These are phyloP conservation scores for Eurytoma adleriae DNA, from an alignment of 2,888 invertebrate genomes.

Conservation along the genomic window DNA sequence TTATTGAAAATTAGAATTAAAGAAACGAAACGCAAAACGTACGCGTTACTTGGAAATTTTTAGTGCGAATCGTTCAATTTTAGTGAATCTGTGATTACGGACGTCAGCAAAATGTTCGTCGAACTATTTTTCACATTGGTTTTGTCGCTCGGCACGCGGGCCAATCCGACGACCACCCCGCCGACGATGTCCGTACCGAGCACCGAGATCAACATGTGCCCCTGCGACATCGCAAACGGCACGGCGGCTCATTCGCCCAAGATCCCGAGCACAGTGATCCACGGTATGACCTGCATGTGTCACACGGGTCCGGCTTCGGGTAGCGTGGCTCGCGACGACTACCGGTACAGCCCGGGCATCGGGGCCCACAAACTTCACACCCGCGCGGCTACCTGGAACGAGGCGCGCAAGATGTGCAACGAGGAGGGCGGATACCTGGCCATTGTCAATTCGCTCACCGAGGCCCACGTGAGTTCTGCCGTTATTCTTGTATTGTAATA, in stretches of 20 bases:
- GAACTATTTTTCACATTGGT: background rate
- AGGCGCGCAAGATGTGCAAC: slow-evolving; percentile 68
- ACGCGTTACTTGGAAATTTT: too few relatives aligned
- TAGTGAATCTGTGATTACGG: too few relatives aligned
- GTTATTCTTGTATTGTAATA: too few relatives aligned
- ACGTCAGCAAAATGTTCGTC: background rate
- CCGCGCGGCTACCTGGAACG: slow-evolving; percentile 67
- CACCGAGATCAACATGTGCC: slow-evolving; percentile 38
- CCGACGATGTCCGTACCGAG: background rate
- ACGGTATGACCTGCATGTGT: slow-evolving; percentile 68
- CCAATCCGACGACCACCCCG: background rate
- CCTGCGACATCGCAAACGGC: slow-evolving; percentile 6
- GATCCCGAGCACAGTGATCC: slow-evolving; percentile 57
- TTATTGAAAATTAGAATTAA: too few relatives aligned
- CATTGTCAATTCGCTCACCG: slow-evolving; percentile 63
- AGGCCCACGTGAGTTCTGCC: slow-evolving; percentile 58
- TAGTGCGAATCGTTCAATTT: too few relatives aligned
- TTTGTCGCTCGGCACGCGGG: background rate
- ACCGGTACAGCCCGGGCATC: slow-evolving; percentile 65
- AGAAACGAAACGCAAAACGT: too few relatives aligned
- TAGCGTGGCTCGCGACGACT: slow-evolving; percentile 65
- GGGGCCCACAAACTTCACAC: slow-evolving; percentile 70
- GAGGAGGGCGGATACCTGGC: slow-evolving; percentile 70
- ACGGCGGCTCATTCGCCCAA: background rate
- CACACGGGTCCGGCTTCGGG: slow-evolving; percentile 60